Evolutionary conservation across 2,113 vertebrate genomes (phyloP), one percentile per base, ranked within the genome.

Genomic region (Otis tarda): DNA sequence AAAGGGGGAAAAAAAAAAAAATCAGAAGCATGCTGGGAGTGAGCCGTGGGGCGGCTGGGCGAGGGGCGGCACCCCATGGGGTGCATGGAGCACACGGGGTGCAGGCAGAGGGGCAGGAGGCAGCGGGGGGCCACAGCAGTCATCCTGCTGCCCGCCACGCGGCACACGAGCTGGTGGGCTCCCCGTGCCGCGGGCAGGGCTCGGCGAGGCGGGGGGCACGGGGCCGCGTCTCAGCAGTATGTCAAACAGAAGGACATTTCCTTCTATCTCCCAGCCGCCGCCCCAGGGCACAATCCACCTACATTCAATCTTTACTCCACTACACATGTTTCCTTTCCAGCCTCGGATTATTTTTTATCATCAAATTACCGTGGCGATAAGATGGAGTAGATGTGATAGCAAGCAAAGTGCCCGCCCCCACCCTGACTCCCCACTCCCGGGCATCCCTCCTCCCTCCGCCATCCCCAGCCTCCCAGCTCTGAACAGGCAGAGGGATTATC

Each of bases 291-390:
- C 98, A 98, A 98, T 99, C 98, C 98, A 97, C 97, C 98, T 98
- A 97, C 87, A 94, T 94, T 98, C 98, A 97, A 97, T 97, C 94
- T 98, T 98, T 98, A 98, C 98, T 98, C 98, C 98, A 98, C 98
- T 98, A 98, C 98, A 97, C 98, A 98, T 98, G 98, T 98, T 99
- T 99, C 98, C 98, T 99, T 98, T 99, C 98, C 98, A 98, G 97
- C 96, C 97, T 97, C 76, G 98, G 98, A 99, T 99, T 99, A 99
- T 98, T 98, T 98, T 98, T 98, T 98, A 98, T 98, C 98, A 97
- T 97, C 97, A 98, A 98, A 99, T 99, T 98, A 98, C 98, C 64
- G 95, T 69, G 81, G 97, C 50, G 97, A 98, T 98, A 98, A 98
- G 98, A 98, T 98, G 97, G 97, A 98, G 96, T 97, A 97, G 97